Percentiles rank a stretch among this genome's conserved stretches.
phyloP scores from a whole-genome alignment of 2,797 vertebrate species.

The Sebastes iracundus region DNA sequence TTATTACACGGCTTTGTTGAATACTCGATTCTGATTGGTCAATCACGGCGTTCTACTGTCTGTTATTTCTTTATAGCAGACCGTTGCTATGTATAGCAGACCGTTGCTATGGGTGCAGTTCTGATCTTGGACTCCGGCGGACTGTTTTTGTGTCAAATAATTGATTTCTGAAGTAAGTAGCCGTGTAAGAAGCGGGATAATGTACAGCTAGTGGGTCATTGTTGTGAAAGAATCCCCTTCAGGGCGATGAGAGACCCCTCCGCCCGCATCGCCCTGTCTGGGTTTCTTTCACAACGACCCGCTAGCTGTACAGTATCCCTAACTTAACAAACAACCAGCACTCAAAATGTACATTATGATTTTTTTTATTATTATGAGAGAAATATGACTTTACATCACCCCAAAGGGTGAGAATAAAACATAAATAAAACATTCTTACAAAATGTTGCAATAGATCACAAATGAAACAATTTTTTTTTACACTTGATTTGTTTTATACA shows the following conservation, averaged over 20 bases:
- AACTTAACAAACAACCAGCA: neutral
- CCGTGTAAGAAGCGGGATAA: too few relatives aligned
- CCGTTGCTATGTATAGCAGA: too few relatives aligned
- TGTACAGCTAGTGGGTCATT: accelerated
- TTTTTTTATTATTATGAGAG: constrained; percentile 85
- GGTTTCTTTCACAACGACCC: neutral
- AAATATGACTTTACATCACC: constrained; percentile 85
- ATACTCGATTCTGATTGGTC: too few relatives aligned
- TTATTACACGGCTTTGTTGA: too few relatives aligned
- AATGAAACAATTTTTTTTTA: constrained; percentile 87
- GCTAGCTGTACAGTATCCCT: too few relatives aligned
- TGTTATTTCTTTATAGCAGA: too few relatives aligned
- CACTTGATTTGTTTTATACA: constrained; percentile 83
- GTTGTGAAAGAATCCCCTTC: too few relatives aligned
- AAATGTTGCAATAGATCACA: constrained; percentile 87
- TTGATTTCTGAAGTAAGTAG: too few relatives aligned
- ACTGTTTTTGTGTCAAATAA: too few relatives aligned
- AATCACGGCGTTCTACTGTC: accelerated
- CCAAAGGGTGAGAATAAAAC: constrained; percentile 81
- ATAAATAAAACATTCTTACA: constrained; percentile 97
- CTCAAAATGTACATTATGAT: constrained; percentile 30
- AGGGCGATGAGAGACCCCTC: too few relatives aligned
- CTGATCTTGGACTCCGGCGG: accelerated
- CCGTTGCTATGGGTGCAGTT: accelerated
- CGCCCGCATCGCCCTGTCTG: too few relatives aligned